A percentile compares a stretch with the other conserved stretches of the same genome.
These are phyloP conservation scores for Hanleya hanleyi DNA, from an alignment of 2,888 invertebrate genomes.

Conservation along the genomic window DNA sequence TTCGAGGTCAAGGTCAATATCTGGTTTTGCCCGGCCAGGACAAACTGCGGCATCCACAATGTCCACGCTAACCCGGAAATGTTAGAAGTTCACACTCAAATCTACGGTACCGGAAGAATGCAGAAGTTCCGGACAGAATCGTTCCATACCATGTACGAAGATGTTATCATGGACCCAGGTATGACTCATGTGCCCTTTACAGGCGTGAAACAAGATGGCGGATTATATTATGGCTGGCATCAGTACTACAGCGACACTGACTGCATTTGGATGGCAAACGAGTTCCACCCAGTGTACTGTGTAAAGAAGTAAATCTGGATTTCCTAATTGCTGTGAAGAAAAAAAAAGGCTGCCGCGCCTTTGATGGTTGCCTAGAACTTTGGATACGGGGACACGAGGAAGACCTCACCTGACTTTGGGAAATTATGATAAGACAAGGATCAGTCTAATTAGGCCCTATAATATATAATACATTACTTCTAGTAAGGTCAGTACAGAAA, in stretches of 20 bases:
- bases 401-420: too few relatives aligned
- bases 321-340: too few relatives aligned
- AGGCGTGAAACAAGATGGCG: neutral
- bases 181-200: conserved; percentile 1
- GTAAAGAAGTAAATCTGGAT: too few relatives aligned
- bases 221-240: neutral
- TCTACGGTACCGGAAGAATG: neutral
- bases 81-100: neutral
- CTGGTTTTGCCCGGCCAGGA: neutral
- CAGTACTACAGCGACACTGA: neutral
- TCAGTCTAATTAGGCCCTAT: too few relatives aligned
- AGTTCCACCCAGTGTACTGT: neutral
- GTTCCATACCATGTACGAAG: neutral
- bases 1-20: neutral
- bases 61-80: neutral
- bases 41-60: conserved; percentile 5
- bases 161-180: neutral
- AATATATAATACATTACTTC: too few relatives aligned
- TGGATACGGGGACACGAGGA: too few relatives aligned
- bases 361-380: too few relatives aligned
- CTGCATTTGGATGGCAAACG: neutral
- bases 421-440: too few relatives aligned
- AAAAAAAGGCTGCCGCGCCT: too few relatives aligned
- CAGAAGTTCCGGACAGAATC: neutral
- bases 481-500: too few relatives aligned